Conservation (phyloP, 2,113 vertebrate species). For the Myanophis thanlyinensis region DNA sequence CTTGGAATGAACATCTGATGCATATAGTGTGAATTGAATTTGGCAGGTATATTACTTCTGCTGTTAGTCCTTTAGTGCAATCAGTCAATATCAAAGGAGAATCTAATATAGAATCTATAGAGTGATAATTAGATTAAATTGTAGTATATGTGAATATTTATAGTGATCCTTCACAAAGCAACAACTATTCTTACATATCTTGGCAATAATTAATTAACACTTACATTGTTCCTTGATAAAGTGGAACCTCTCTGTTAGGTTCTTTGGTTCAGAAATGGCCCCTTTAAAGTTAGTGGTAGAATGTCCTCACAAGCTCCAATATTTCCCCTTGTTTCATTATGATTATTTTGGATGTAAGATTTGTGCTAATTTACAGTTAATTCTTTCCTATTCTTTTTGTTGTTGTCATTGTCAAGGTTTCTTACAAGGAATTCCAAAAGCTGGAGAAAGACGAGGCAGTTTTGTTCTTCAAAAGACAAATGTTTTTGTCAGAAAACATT, state of each 20-base stretch:
- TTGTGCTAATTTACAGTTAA: background rate
- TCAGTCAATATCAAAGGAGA: too few relatives aligned
- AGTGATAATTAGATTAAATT: background rate
- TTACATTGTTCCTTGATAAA: background rate
- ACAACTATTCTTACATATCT: background rate
- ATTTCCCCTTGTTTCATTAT: background rate
- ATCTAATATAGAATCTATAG: background rate
- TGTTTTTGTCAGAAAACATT: slow-evolving; percentile 64
- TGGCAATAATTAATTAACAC: background rate
- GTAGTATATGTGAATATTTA: background rate
- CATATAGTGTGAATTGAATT: background rate
- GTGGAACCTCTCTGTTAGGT: background rate
- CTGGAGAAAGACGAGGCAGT: slow-evolving; percentile 60
- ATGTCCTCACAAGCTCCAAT: background rate
- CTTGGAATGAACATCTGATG: background rate
- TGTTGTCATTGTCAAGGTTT: slow-evolving; percentile 66
- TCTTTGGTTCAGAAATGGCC: background rate
- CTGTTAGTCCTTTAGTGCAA: background rate
- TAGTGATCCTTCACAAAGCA: background rate
- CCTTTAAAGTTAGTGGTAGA: background rate
- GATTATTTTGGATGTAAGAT: background rate
- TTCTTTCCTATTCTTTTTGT: slow-evolving; percentile 13
- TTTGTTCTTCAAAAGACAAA: slow-evolving; percentile 66
- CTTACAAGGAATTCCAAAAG: slow-evolving; percentile 67
- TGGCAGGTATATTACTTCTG: background rate